Evolutionary conservation across 2,113 vertebrate species (phyloP).

Genomic region (Dipodomys merriami): DNA sequence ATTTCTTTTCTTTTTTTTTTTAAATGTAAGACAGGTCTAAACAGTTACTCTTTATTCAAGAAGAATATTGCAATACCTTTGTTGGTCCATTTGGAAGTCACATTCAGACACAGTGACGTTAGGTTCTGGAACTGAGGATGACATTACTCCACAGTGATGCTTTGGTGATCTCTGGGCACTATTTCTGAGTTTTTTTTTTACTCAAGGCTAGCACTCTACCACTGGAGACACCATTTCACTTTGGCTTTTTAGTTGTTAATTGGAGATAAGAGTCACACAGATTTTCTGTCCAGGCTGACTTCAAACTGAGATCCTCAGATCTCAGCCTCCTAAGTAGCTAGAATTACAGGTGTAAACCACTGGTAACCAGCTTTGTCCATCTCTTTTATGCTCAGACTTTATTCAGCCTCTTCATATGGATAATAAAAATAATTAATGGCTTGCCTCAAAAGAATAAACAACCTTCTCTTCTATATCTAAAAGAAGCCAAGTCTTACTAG

Average conservation of each 20-base stretch:
- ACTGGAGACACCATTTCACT: too few species aligned
- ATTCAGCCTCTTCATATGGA: neutral
- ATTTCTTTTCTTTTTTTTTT: too few species aligned
- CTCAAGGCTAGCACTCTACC: too few species aligned
- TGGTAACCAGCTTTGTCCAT: slow-evolving; percentile 19
- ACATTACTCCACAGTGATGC: neutral
- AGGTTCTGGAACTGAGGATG: slow-evolving; percentile 6
- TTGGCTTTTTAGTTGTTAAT: too few species aligned
- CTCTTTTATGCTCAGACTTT: slow-evolving; percentile 60
- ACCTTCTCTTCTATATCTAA: neutral
- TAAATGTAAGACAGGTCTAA: neutral
- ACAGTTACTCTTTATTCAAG: neutral
- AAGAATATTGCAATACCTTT: neutral
- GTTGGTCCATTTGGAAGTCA: neutral
- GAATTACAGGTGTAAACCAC: too few species aligned
- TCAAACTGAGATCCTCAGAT: too few species aligned
- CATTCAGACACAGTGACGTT: neutral
- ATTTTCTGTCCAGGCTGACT: too few species aligned
- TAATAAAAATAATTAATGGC: slow-evolving; percentile 62
- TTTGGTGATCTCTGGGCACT: neutral
- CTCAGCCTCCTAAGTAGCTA: too few species aligned
- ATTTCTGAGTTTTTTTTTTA: neutral
- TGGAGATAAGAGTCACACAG: too few species aligned
- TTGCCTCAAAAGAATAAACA: slow-evolving; percentile 59
- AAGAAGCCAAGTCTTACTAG: neutral